Conservation (phyloP, 2,113 vertebrate genomes). For the Hymenochirus boettgeri region DNA sequence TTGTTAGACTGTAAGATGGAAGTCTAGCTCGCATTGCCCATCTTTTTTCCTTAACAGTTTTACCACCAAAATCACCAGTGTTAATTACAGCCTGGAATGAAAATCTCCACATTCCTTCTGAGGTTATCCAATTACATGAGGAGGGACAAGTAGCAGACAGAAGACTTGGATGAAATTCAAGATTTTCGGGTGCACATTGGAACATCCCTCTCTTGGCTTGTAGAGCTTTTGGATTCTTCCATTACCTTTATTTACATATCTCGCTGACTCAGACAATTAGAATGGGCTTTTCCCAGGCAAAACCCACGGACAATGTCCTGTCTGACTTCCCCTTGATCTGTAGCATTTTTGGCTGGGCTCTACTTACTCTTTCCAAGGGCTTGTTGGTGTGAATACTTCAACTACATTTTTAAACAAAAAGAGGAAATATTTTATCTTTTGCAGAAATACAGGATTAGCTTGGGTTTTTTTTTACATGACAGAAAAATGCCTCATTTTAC, state of each 20-base stretch:
- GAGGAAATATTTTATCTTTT: conserved; percentile 9
- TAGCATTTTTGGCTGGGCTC: background rate
- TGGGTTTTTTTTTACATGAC: too few relatives aligned
- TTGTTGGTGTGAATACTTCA: background rate
- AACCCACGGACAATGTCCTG: conserved; percentile 10
- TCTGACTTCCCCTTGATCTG: conserved; percentile 9
- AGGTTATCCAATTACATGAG: conserved; percentile 27
- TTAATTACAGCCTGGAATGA: conserved; percentile 28
- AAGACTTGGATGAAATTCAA: conserved; percentile 32
- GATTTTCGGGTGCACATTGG: conserved; percentile 29
- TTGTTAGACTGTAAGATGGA: too few relatives aligned
- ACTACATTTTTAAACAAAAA: background rate
- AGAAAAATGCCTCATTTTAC: too few relatives aligned
- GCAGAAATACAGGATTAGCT: too few relatives aligned
- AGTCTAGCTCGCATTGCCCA: background rate
- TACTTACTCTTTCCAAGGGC: background rate
- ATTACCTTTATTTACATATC: conserved; percentile 9
- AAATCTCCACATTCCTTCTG: conserved; percentile 28
- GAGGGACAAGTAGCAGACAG: conserved; percentile 24
- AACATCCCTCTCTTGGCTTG: conserved; percentile 22
- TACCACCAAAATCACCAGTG: conserved; percentile 9
- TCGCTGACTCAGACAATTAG: conserved; percentile 31
- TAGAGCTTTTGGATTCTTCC: conserved; percentile 13
- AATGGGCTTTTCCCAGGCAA: conserved; percentile 15
- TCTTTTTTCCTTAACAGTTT: background rate